Conservation (phyloP, 2,888 invertebrate species). For the Lochmaea crataegi region DNA sequence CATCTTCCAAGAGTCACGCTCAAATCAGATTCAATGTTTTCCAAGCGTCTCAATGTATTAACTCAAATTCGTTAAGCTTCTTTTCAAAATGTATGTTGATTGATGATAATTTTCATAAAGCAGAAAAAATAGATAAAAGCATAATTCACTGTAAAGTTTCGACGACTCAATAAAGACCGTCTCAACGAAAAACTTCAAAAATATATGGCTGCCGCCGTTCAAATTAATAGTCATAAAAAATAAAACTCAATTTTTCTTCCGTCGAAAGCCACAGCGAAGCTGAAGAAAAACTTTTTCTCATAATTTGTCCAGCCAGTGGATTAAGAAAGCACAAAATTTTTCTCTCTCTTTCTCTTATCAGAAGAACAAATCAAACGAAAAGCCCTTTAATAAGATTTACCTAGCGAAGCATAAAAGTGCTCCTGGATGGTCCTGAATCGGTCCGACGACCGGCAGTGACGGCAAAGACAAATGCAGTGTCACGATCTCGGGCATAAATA, state of each 20-base stretch:
- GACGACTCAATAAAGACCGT: not conserved
- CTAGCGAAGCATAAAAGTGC: constrained; percentile 55
- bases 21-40: too few relatives aligned
- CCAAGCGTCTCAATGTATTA: too few relatives aligned
- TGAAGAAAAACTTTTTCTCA: constrained; percentile 11
- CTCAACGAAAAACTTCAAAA: not conserved
- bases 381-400: constrained; percentile 55
- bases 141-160: not conserved
- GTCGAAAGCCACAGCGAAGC: not conserved
- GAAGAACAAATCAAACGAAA: constrained; percentile 36
- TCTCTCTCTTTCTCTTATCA: constrained; percentile 9
- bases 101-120: not conserved
- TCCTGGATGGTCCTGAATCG: constrained; percentile 51
- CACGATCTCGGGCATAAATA: constrained; percentile 63
- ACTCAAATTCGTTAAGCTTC: too few relatives aligned
- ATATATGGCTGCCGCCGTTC: not conserved
- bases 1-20: too few relatives aligned
- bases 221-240: not conserved
- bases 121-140: not conserved
- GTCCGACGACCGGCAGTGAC: constrained; percentile 49
- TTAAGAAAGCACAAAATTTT: constrained; percentile 21
- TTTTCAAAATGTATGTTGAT: constrained; percentile 16
- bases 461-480: constrained; percentile 61
- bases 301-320: constrained; percentile 28
- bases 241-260: constrained; percentile 11